These are phyloP conservation scores for Clarias gariepinus DNA, from an alignment of 2,113 vertebrate genomes.

Conservation along the genomic window DNA sequence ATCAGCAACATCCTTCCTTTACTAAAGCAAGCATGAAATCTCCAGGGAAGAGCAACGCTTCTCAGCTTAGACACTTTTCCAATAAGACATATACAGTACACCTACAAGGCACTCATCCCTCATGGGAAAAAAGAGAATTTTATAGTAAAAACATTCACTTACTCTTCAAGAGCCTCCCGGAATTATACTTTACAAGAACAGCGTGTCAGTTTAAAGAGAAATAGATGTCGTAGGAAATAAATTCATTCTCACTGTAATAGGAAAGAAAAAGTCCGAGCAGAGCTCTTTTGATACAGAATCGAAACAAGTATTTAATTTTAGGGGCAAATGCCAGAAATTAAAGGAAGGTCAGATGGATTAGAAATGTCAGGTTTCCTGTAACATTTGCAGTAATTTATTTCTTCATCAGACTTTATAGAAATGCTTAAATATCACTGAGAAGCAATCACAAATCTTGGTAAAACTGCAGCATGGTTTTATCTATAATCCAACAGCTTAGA, in stretches of 20 bases:
- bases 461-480: background rate
- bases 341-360: background rate
- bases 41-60: background rate
- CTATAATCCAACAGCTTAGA: background rate
- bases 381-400: conserved; percentile 5
- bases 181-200: background rate
- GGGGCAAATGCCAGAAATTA: background rate
- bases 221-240: background rate
- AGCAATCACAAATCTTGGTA: too few relatives aligned
- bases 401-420: background rate
- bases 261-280: background rate
- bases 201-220: background rate
- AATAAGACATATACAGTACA: background rate
- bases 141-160: background rate
- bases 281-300: background rate
- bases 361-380: background rate
- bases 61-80: background rate
- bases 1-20: background rate
- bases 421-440: background rate
- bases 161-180: background rate
- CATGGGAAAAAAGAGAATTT: background rate
- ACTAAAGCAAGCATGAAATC: background rate
- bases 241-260: background rate
- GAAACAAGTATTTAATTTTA: background rate
- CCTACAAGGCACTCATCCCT: background rate